phyloP scores from a whole-genome alignment of 2,113 vertebrate genomes.

The Daphoenositta chrysoptera region DNA sequence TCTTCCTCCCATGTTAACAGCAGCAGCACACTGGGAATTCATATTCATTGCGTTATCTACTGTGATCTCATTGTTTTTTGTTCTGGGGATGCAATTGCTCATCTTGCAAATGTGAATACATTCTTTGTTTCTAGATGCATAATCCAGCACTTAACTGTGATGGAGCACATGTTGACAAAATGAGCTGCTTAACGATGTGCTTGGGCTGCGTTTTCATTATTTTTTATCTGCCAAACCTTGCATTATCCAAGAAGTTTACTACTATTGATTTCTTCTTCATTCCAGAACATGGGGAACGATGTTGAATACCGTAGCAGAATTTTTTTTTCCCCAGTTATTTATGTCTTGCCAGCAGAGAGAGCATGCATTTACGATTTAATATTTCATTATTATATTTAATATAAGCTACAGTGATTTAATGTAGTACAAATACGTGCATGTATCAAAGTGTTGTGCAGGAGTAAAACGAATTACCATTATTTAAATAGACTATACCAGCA shows the following conservation, averaged over 20 bases:
- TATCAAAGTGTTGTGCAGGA: neutral
- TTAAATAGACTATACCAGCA: neutral
- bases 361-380: neutral
- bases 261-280: slow-evolving; percentile 20
- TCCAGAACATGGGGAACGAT: neutral
- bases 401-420: neutral
- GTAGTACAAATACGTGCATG: neutral
- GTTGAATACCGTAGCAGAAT: neutral
- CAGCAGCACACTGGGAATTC: neutral
- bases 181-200: neutral
- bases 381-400: neutral
- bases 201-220: neutral
- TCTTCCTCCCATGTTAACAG: neutral
- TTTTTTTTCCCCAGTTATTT: neutral
- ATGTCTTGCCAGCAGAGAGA: neutral
- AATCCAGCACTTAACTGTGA: slow-evolving; percentile 28
- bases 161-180: slow-evolving; percentile 37
- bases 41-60: neutral
- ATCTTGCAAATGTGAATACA: neutral
- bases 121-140: slow-evolving; percentile 23
- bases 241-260: slow-evolving; percentile 25
- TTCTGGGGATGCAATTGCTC: neutral
- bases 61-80: neutral
- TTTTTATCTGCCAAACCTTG: slow-evolving; percentile 28
- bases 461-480: neutral